Base-by-base conservation (phyloP, 2,113 vertebrate species). In the Onychostruthus taczanowskii region DNA sequence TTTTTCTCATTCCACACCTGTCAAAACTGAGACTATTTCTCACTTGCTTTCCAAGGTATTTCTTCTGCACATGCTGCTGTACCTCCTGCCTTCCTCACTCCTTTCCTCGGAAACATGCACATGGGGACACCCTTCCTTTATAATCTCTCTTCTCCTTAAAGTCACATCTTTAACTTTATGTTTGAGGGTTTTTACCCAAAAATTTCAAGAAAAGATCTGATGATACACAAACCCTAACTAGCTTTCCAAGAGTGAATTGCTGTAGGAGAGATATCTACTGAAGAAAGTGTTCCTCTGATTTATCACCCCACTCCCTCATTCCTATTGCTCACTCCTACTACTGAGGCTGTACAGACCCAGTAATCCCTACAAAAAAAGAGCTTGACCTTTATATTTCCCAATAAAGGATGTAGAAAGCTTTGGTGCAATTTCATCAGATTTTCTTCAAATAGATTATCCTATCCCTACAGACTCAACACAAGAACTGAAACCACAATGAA, bases 261-360 rank as follows among this genome's bases (percentile, higher is more conserved):
- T 53, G 28, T 39, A 37, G 87, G 39, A 89, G 41, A 76, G 23
- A 11, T 12, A 53, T 28, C 56, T 85, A 77, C 2, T 90, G 82
- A 90, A 88, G 64, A 5, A 87, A 70, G 21, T 1, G 11, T 43
- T 93, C 67, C 41, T 77, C 58, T 77, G 87, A 85, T 95, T 91
- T 90, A 80, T 77, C 52, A 90, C 75, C 30, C 22, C 35, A 84
- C 52, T 81, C 77, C 62, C n/a, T 93, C 92, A 88, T 90, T 96
- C 76, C 41, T 86, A 31, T 59, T 86, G 50, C 63, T 93, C 49
- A 93, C 72, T 93, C 82, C 85, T 50, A 55, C 87, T 44, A 13
- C 59, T 67, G 63, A 73, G 77, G 47, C 56, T 77, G 21, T 16
- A 83, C 0, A 0, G 2, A 84, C 72, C 27, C 82, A 88, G 49